Percentiles rank a stretch among this genome's conserved stretches.
phyloP scores from a whole-genome alignment of 2,797 vertebrate genomes.

The Huso huso region DNA sequence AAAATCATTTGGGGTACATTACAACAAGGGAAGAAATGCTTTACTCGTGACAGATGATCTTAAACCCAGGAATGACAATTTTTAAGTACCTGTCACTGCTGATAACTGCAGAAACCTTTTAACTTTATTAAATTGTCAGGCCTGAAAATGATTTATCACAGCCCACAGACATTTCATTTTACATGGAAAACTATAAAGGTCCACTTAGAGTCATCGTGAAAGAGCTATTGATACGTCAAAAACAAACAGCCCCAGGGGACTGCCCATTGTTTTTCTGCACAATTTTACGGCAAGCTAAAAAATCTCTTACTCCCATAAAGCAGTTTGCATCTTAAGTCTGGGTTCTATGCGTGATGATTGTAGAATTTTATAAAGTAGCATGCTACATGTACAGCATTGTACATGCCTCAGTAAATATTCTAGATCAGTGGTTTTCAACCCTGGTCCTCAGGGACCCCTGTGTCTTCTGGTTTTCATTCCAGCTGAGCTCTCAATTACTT shows the following conservation, averaged over 20 bases:
- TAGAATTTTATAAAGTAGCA: too few species aligned
- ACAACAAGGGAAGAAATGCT: background rate
- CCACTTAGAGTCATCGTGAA: slow-evolving; percentile 4
- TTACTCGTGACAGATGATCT: slow-evolving; percentile 17
- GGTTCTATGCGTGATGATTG: too few species aligned
- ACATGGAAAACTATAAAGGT: slow-evolving; percentile 9
- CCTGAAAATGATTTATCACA: slow-evolving; percentile 12
- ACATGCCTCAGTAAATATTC: too few species aligned
- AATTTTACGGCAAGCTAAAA: too few species aligned
- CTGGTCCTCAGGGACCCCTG: too few species aligned
- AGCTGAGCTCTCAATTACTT: too few species aligned
- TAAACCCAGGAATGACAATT: slow-evolving; percentile 6
- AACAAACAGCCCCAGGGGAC: background rate
- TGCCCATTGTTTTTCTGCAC: too few species aligned
- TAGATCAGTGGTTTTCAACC: too few species aligned
- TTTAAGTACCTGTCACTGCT: slow-evolving; percentile 17
- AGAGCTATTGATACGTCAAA: slow-evolving; percentile 7
- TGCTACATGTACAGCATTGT: too few species aligned
- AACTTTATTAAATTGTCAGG: slow-evolving; percentile 29
- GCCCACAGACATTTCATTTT: slow-evolving; percentile 10
- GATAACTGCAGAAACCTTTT: slow-evolving; percentile 26
- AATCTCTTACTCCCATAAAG: too few species aligned
- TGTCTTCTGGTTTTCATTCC: too few species aligned
- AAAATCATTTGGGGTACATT: background rate
- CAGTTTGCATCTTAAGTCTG: too few species aligned